These are phyloP conservation scores for Epirrhoe tristata DNA, from an alignment of 2,888 invertebrate species.

Conservation along the genomic window DNA sequence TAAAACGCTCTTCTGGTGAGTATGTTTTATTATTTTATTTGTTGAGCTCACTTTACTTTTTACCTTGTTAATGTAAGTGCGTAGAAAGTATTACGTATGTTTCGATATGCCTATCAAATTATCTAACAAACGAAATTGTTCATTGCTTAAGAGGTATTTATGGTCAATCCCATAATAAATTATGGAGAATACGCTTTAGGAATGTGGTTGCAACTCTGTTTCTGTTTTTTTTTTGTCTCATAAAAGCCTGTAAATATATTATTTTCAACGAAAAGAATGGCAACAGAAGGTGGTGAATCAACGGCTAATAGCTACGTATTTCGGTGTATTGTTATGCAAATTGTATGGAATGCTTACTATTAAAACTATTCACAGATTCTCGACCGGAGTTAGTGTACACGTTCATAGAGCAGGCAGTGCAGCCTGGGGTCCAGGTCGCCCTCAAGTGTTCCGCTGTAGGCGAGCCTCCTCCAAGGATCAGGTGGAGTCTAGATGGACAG, in stretches of 20 bases:
- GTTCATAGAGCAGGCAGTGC: conserved; percentile 91
- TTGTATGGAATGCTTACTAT: not conserved
- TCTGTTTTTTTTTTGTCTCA: no score
- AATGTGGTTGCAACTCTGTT: no score
- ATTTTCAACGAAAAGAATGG: no score
- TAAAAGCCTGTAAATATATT: no score
- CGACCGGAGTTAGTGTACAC: conserved; percentile 93
- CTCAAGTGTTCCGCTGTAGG: conserved; percentile 94
- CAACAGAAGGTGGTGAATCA: no score
- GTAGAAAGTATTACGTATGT: not conserved
- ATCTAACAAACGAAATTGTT: no score
- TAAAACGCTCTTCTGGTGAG: conserved; percentile 76
- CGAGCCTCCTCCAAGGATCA: conserved; percentile 90
- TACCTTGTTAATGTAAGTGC: conserved; percentile 16
- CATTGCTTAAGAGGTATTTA: no score
- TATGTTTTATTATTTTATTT: conserved; percentile 52
- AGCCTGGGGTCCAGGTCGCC: conserved; percentile 90
- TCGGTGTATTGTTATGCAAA: no score
- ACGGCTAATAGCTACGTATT: no score
- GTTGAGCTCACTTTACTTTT: conserved; percentile 32
- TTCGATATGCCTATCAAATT: no score
- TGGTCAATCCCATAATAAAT: no score
- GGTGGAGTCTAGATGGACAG: conserved; percentile 77
- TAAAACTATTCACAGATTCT: conserved; percentile 85
- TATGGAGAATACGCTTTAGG: no score